A percentile compares a stretch with the other conserved stretches of the same genome.
Conservation (phyloP, 2,113 vertebrate species). For the Boulengeromyrus knoepffleri region DNA sequence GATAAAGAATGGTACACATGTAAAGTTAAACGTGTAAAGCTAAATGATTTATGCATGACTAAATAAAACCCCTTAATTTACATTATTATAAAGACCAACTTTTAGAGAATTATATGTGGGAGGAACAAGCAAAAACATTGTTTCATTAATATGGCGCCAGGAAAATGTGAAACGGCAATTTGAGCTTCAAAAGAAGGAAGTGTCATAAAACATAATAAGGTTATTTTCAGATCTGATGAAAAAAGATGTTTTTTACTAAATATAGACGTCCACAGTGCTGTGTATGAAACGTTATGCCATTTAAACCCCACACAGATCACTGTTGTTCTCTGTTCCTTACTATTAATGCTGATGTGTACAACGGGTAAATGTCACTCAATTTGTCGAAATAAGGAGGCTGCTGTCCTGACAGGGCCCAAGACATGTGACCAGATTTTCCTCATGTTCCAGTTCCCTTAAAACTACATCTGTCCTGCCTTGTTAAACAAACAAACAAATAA, state of each 20-base stretch:
- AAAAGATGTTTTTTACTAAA: not conserved
- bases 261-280: not conserved
- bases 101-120: not conserved
- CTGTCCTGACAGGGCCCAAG: not conserved
- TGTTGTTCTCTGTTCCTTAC: not conserved
- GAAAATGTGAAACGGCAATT: not conserved
- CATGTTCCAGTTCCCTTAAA: not conserved
- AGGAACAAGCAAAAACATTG: not conserved
- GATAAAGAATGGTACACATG: not conserved
- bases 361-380: not conserved
- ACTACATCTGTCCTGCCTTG: not conserved
- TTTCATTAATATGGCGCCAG: not conserved
- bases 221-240: not conserved
- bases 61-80: not conserved
- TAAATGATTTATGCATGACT: not conserved
- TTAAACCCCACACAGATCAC: not conserved
- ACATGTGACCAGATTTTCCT: not conserved
- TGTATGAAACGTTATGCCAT: not conserved
- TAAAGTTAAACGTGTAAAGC: not conserved
- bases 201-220: not conserved
- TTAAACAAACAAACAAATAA: not conserved
- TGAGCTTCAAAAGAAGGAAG: not conserved
- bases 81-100: not conserved
- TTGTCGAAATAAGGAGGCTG: not conserved
- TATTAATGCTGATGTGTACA: not conserved